Percentiles rank a stretch among this genome's conserved stretches.
These are phyloP conservation scores for Mareca penelope DNA, from an alignment of 2,797 vertebrate genomes.

Conservation along the genomic window DNA sequence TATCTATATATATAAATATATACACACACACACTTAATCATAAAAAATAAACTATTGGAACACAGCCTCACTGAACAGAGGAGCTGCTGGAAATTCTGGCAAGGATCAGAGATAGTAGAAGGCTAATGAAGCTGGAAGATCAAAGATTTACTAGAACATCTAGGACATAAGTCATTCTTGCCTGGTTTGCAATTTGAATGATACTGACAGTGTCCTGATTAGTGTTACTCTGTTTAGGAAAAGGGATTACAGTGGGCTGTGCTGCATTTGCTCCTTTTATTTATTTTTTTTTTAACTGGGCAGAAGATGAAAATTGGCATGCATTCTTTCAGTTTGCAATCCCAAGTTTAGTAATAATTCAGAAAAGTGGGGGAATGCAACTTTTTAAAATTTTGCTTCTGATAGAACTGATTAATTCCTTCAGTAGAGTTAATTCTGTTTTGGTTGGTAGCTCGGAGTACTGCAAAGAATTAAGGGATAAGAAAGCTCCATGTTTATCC, in stretches of 20 bases:
- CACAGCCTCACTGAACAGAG: neutral
- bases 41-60: neutral
- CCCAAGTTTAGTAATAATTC: neutral
- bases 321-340: neutral
- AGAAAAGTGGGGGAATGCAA: neutral
- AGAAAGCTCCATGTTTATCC: neutral
- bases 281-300: neutral
- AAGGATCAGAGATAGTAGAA: neutral
- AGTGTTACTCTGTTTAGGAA: neutral
- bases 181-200: neutral
- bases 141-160: neutral
- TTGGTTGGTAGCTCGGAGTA: neutral
- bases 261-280: neutral
- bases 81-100: neutral
- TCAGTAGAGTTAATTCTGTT: neutral
- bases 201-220: neutral
- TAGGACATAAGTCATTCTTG: neutral
- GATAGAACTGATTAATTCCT: neutral
- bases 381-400: neutral
- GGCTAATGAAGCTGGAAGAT: neutral
- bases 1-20: no score
- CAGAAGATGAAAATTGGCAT: neutral
- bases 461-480: neutral
- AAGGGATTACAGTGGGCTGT: neutral
- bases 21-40: no score